Conservation (phyloP, 2,888 invertebrate species). For the Mylabris sibirica region DNA sequence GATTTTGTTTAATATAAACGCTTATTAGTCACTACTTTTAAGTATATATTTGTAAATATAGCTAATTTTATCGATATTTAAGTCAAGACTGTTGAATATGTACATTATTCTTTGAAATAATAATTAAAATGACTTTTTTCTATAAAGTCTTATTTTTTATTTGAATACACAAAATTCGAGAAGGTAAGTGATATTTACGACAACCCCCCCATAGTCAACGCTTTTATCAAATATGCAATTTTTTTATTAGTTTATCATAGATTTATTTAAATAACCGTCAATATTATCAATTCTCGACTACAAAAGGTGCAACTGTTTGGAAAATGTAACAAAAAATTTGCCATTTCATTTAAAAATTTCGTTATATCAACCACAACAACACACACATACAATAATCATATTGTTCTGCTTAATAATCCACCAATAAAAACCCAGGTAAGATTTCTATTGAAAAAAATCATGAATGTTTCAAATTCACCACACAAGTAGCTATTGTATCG, state of each 20-base stretch:
- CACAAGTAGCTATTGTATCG: conserved; percentile 36
- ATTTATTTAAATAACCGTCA: background rate
- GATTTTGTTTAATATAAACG: conserved; percentile 49
- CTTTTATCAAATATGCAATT: background rate
- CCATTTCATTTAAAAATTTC: conserved; percentile 20
- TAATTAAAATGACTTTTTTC: conserved; percentile 34
- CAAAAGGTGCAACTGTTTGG: background rate
- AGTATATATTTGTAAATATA: conserved; percentile 51
- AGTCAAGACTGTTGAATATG: conserved; percentile 60
- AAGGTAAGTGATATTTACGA: background rate
- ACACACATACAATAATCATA: conserved; percentile 19
- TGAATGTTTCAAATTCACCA: conserved; percentile 30
- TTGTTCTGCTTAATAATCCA: conserved; percentile 25
- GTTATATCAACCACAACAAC: background rate
- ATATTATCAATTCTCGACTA: background rate
- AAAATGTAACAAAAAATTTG: conserved; percentile 5
- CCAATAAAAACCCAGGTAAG: conserved; percentile 19
- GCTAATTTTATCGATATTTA: conserved; percentile 50
- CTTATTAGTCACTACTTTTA: conserved; percentile 61
- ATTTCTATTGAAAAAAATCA: conserved; percentile 26
- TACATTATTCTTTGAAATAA: conserved; percentile 48
- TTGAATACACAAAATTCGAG: background rate
- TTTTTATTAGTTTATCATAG: too few species aligned
- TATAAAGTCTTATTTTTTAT: conserved; percentile 13
- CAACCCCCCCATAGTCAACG: background rate